Percentiles rank a stretch among this genome's conserved stretches.
Evolutionary conservation across 2,888 invertebrate species (phyloP).

Genomic region (Volucella inflata): DNA sequence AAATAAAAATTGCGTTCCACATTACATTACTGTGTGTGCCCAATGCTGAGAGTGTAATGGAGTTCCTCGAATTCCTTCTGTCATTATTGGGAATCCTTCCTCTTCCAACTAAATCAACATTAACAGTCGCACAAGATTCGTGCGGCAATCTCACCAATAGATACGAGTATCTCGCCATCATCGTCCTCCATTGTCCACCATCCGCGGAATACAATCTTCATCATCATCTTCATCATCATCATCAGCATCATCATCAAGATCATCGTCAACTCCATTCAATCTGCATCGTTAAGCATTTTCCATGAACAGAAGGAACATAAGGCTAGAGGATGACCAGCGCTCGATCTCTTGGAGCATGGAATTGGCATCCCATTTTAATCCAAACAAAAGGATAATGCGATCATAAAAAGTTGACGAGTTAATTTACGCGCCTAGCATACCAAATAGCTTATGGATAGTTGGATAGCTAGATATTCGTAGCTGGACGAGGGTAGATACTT

Average conservation of each 20-base stretch:
- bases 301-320: conserved; percentile 16
- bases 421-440: conserved; percentile 78
- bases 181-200: background rate
- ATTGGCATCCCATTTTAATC: conserved; percentile 75
- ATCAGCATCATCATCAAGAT: conserved; percentile 62
- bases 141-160: conserved; percentile 49
- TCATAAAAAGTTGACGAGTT: conserved; percentile 79
- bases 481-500: too few species aligned
- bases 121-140: conserved; percentile 19
- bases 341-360: conserved; percentile 36
- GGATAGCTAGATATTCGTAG: conserved; percentile 16
- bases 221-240: conserved; percentile 47
- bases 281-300: conserved; percentile 15
- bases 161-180: conserved; percentile 30
- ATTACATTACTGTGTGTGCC: conserved; percentile 46
- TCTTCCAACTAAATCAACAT: conserved; percentile 71
- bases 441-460: conserved; percentile 74
- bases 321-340: conserved; percentile 19
- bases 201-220: conserved; percentile 9
- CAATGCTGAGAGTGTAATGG: conserved; percentile 46
- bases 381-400: conserved; percentile 76
- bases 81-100: conserved; percentile 75
- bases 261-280: conserved; percentile 39
- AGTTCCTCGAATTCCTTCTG: conserved; percentile 76
- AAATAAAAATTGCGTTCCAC: conserved; percentile 56